Evolutionary conservation across 2,888 invertebrate genomes (phyloP), one percentile per base, ranked within the genome.

Genomic region (Oxycera nigricornis): DNA sequence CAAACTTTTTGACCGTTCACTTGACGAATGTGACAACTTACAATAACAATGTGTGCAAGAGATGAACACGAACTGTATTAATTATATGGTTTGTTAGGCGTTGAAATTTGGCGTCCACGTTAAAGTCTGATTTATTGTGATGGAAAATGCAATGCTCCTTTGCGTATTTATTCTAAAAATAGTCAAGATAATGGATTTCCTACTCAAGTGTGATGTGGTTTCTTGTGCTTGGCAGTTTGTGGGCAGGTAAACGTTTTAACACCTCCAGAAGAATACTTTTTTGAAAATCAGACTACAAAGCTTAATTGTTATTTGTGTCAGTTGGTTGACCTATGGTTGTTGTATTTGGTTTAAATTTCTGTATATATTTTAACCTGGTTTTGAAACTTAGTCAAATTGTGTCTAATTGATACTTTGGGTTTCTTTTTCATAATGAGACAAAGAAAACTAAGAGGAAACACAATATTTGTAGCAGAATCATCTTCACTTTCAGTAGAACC

Each of bases 41-140:
- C 24, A 30, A 30, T 24, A 67, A 41, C 41, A 46, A 67, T 67
- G 14, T 14, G 17, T 46, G 7, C 17, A 24, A 46, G 41, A 46
- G 39, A 67, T 28, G 59, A 59, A n/a, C 30, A 28, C 24, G 2
- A 28, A n/a, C 11, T 59, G 3, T n/a, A 67, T 67, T 67, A 67
- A 67, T 67, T 67, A 67, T 67, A 28, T 41, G 46, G 67, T n/a
- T 67, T 39, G 67, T 67, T 67, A 24, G 46, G 46, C 11, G 9
- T n/a, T 59, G 9, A 59, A 30, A 30, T 59, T 46, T 11, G 26
- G 41, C 22, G 46, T 24, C 24, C 46, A 17, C 46, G n/a, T 46
- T 14, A 46, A 7, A 11, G 14, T 6, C 14, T 55, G 22, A 24
- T 55, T 55, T 26, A 55, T 24, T 4, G 2, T 55, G 14, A 7